Conservation (phyloP, 1,140 invertebrate species). For the Rhyzopertha dominica region DNA sequence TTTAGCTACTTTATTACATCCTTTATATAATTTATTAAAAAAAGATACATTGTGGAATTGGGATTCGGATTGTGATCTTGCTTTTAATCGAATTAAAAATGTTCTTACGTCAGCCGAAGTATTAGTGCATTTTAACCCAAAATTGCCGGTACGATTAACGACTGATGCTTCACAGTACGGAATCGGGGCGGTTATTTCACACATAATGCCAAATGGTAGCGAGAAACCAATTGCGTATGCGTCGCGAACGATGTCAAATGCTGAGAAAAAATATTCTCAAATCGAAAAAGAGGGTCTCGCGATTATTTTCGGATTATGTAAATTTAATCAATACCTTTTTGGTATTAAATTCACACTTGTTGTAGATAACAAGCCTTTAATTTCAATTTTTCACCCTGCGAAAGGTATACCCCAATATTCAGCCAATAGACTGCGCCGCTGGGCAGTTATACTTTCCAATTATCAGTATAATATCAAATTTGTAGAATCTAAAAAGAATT, state of each 20-base stretch:
- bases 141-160: conserved; percentile 8
- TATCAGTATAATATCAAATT: conserved; percentile 13
- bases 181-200: conserved; percentile 13
- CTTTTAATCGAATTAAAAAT: conserved; percentile 4
- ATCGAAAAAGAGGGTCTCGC: conserved; percentile 27
- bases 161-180: conserved; percentile 14
- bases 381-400: conserved; percentile 2
- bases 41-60: conserved; percentile 3
- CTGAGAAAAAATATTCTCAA: conserved; percentile 25
- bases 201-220: conserved; percentile 12
- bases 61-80: not conserved
- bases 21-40: conserved; percentile 5
- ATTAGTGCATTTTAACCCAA: conserved; percentile 8
- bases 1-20: not conserved
- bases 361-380: conserved; percentile 45
- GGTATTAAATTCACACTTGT: conserved; percentile 45
- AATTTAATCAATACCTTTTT: conserved; percentile 40
- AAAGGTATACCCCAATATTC: conserved; percentile 5
- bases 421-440: conserved; percentile 7
- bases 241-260: conserved; percentile 18
- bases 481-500: conserved; percentile 3
- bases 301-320: conserved; percentile 22
- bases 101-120: conserved; percentile 5
- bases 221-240: conserved; percentile 25
- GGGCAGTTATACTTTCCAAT: conserved; percentile 3